Conservation (phyloP, 2,113 vertebrate species). For the Meriones unguiculatus region DNA sequence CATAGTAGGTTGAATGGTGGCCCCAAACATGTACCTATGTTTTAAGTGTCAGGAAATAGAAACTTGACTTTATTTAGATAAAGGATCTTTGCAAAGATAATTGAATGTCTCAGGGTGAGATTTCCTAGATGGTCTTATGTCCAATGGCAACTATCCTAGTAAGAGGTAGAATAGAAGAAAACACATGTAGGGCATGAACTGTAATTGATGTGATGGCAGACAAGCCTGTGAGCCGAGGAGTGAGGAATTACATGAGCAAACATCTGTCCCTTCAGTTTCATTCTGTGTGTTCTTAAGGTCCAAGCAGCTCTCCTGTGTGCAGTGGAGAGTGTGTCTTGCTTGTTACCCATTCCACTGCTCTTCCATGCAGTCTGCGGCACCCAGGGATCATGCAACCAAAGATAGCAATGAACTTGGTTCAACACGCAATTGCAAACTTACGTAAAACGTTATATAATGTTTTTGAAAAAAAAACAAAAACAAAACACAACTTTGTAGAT, state of each 20-base stretch:
- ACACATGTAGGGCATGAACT: neutral
- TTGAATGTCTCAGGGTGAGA: slow-evolving; percentile 20
- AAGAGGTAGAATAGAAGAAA: neutral
- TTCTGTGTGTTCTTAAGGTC: neutral
- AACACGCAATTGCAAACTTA: neutral
- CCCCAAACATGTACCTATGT: neutral
- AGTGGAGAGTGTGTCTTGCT: neutral
- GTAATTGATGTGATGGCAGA: neutral
- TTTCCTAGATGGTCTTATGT: neutral
- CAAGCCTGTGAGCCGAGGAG: neutral
- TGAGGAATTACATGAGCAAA: neutral
- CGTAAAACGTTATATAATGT: neutral
- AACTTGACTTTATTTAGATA: neutral
- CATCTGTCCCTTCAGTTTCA: neutral
- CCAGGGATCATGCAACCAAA: neutral
- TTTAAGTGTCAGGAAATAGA: neutral
- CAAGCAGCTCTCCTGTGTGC: neutral
- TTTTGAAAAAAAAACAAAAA: neutral
- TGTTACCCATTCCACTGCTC: neutral
- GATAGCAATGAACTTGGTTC: neutral
- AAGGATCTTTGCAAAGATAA: neutral
- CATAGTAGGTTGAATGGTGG: neutral
- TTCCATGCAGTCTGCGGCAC: neutral
- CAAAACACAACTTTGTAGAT: neutral
- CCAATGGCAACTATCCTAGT: neutral